These are phyloP conservation scores for Spodoptera exigua DNA, from an alignment of 2,888 invertebrate species.

Conservation along the genomic window DNA sequence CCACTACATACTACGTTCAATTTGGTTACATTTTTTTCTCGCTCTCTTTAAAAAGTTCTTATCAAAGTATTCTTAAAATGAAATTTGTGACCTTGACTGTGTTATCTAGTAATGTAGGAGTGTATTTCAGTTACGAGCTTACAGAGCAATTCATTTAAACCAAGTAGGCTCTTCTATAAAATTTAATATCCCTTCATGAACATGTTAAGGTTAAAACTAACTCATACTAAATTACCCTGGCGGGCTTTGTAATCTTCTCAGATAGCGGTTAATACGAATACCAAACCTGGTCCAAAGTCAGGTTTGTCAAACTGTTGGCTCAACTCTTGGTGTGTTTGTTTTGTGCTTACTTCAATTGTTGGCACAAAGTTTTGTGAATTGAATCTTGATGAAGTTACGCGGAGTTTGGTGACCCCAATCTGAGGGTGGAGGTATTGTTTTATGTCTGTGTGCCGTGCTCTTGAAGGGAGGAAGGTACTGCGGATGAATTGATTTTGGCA, in stretches of 20 bases:
- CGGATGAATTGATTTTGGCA: slow-evolving; percentile 13
- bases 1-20: too few relatives aligned
- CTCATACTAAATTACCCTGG: slow-evolving; percentile 75
- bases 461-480: slow-evolving; percentile 6
- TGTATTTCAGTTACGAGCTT: too few relatives aligned
- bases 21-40: too few relatives aligned
- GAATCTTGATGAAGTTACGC: slow-evolving; percentile 64
- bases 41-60: too few relatives aligned
- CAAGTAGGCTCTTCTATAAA: slow-evolving; percentile 56
- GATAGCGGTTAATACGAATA: slow-evolving; percentile 77
- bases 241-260: slow-evolving; percentile 72
- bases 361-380: slow-evolving; percentile 62
- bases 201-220: slow-evolving; percentile 68
- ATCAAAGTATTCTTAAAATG: neutral
- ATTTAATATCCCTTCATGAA: slow-evolving; percentile 28
- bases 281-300: slow-evolving; percentile 67
- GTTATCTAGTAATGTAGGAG: too few relatives aligned
- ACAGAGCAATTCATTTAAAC: neutral
- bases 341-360: slow-evolving; percentile 57
- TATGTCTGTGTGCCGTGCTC: slow-evolving; percentile 14
- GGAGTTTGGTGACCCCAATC: slow-evolving; percentile 61
- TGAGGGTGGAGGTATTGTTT: slow-evolving; percentile 55
- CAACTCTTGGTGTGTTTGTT: slow-evolving; percentile 67
- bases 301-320: slow-evolving; percentile 66
- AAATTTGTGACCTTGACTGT: too few relatives aligned